These are phyloP conservation scores for Brachystomella parvula DNA, from an alignment of 1,140 invertebrate genomes.

Conservation along the genomic window DNA sequence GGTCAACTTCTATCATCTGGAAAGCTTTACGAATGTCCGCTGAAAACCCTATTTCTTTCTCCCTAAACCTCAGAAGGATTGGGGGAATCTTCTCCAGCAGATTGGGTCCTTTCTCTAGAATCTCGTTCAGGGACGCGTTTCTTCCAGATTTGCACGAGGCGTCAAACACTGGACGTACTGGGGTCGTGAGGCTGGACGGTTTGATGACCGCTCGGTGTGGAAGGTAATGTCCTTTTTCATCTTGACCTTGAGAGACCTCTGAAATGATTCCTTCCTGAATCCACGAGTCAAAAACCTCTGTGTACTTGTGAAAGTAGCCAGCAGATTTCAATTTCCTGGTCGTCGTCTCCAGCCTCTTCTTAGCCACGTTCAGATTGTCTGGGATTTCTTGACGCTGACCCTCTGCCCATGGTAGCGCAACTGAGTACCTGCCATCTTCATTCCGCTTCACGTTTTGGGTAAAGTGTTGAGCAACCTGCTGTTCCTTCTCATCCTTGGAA, in stretches of 20 bases:
- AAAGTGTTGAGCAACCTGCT: slow-evolving; percentile 38
- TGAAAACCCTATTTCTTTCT: slow-evolving; percentile 40
- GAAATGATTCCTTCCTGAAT: slow-evolving; percentile 39
- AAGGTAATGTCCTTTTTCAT: slow-evolving; percentile 34
- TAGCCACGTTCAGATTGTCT: slow-evolving; percentile 33
- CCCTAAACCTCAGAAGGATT: slow-evolving; percentile 43
- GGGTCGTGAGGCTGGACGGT: slow-evolving; percentile 35
- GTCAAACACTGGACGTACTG: slow-evolving; percentile 41
- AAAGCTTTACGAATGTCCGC: slow-evolving; percentile 45
- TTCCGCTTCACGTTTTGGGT: slow-evolving; percentile 35
- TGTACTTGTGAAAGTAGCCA: slow-evolving; percentile 38
- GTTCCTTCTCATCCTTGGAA: slow-evolving; percentile 31
- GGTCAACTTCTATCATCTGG: slow-evolving; percentile 40
- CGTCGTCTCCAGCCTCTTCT: slow-evolving; percentile 28
- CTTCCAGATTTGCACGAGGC: slow-evolving; percentile 34
- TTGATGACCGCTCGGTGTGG: slow-evolving; percentile 41
- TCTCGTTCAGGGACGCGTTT: slow-evolving; percentile 41
- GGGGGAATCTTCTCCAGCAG: slow-evolving; percentile 43
- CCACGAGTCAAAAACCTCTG: slow-evolving; percentile 40
- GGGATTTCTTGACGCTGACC: slow-evolving; percentile 32
- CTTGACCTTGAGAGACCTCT: slow-evolving; percentile 27
- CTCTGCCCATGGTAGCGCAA: slow-evolving; percentile 40
- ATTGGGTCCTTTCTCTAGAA: slow-evolving; percentile 42
- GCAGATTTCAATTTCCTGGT: slow-evolving; percentile 35
- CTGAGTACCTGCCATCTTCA: slow-evolving; percentile 38